A percentile compares a stretch with the other conserved stretches of the same genome.
phyloP scores from a whole-genome alignment of 2,113 vertebrate species.

The Gallinago undulata region DNA sequence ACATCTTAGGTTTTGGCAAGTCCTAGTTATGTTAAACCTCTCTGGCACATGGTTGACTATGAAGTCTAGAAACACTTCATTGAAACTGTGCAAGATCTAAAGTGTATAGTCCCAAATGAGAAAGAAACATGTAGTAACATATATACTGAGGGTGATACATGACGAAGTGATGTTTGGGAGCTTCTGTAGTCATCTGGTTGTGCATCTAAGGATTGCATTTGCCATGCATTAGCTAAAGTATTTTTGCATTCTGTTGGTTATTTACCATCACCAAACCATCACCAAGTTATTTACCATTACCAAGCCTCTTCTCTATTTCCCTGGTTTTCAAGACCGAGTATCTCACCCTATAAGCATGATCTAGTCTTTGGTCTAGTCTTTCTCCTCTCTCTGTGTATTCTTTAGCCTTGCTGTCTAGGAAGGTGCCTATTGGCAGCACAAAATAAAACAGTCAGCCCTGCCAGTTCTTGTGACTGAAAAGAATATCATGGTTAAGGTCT shows the following conservation, averaged over 20 bases:
- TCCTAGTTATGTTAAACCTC: background rate
- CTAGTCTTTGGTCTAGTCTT: background rate
- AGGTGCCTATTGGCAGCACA: background rate
- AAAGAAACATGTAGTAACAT: background rate
- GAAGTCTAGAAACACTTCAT: background rate
- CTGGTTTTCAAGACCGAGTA: background rate
- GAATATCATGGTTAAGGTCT: background rate
- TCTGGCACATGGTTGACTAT: background rate
- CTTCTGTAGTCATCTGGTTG: background rate
- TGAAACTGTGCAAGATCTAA: background rate
- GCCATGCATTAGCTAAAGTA: background rate
- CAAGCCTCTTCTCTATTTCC: background rate
- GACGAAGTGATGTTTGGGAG: background rate
- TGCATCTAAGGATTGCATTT: background rate
- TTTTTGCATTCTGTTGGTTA: background rate
- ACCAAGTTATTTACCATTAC: background rate
- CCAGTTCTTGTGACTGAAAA: background rate
- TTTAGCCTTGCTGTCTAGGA: background rate
- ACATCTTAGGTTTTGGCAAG: background rate
- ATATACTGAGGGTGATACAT: background rate
- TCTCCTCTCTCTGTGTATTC: background rate
- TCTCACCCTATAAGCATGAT: background rate
- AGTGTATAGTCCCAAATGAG: background rate
- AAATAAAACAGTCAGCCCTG: background rate
- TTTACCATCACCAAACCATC: background rate